Percentiles rank a stretch among this genome's conserved stretches.
phyloP scores from a whole-genome alignment of 2,797 vertebrate genomes.

The Mus caroli region DNA sequence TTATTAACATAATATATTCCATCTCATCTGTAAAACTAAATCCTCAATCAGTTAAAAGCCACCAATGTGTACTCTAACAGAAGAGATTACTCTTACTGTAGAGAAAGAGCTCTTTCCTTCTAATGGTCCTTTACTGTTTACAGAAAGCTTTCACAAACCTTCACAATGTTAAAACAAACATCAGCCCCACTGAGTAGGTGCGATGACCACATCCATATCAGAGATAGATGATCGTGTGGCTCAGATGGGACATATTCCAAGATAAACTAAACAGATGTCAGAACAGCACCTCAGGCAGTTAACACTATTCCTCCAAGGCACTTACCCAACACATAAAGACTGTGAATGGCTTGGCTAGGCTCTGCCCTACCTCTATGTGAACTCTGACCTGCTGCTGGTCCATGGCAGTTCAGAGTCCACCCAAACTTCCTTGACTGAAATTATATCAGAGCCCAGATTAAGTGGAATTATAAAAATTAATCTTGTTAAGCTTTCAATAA shows the following conservation, averaged over 20 bases:
- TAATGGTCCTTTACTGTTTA: background rate
- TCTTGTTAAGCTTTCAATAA: background rate
- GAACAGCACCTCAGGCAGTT: rapidly evolving
- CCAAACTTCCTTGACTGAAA: background rate
- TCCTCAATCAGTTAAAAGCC: background rate
- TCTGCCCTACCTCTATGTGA: rapidly evolving
- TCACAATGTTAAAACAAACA: background rate
- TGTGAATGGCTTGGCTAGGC: rapidly evolving
- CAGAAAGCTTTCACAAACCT: background rate
- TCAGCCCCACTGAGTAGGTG: background rate
- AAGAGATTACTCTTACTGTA: background rate
- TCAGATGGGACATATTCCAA: background rate
- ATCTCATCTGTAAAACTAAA: conserved; percentile 9
- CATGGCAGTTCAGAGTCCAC: background rate
- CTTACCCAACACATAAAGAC: background rate
- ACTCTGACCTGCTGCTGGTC: background rate
- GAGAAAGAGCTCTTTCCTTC: background rate
- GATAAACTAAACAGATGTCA: background rate
- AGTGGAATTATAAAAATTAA: background rate
- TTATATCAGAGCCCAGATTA: background rate
- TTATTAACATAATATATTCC: background rate
- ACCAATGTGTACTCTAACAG: background rate
- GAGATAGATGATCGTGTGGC: background rate
- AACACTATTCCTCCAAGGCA: rapidly evolving
- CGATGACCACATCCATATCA: background rate